Evolutionary conservation across 2,113 vertebrate genomes (phyloP).

Genomic region (Pomatostomus ruficeps): DNA sequence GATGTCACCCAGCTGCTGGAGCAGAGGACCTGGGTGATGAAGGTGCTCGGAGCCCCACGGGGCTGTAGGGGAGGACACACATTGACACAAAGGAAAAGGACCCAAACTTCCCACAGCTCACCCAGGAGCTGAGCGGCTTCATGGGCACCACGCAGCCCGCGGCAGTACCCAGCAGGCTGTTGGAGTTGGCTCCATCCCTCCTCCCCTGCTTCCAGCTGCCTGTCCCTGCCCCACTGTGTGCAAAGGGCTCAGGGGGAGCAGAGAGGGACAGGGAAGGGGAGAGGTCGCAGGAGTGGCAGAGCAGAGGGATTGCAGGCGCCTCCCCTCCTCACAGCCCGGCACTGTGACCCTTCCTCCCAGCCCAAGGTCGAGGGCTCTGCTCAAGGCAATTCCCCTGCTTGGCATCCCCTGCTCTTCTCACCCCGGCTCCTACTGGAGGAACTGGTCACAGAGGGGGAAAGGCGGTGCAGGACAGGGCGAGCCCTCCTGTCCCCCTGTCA

Average conservation of each 20-base stretch:
- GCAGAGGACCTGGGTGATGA: not conserved
- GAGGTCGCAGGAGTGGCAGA: not conserved
- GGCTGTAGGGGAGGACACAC: too few species aligned
- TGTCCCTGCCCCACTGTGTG: not conserved
- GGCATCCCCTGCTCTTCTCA: too few species aligned
- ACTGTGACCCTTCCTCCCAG: not conserved
- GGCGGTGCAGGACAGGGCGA: not conserved
- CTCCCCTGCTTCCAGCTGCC: not conserved
- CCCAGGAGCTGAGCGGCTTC: not conserved
- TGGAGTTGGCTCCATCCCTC: not conserved
- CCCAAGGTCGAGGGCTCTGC: not conserved
- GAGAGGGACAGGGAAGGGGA: not conserved
- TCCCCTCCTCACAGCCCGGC: not conserved
- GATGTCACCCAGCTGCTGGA: not conserved
- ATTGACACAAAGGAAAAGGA: not conserved
- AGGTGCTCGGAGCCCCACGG: not conserved
- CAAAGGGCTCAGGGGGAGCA: not conserved
- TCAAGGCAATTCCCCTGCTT: not conserved
- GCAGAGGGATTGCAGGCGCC: not conserved
- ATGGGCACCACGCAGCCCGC: rapidly evolving
- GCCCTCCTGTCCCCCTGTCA: not conserved
- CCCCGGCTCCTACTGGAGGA: rapidly evolving
- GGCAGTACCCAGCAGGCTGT: not conserved
- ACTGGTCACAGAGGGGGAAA: not conserved
- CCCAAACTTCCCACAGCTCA: not conserved